Evolutionary conservation across 1,140 invertebrate genomes (phyloP).

Genomic region (Macrotrachela quadricornifera): DNA sequence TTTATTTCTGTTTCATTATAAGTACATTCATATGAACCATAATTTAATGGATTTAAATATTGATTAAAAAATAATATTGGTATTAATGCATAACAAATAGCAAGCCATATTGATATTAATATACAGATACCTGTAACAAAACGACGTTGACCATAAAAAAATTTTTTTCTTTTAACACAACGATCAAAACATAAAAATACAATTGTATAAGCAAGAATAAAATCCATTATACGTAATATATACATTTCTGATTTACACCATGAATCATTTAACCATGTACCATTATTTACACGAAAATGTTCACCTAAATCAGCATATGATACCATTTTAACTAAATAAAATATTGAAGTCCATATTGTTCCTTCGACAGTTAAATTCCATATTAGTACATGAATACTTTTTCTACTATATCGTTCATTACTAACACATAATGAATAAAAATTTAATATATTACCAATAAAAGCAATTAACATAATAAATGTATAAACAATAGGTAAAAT

Average conservation of each 20-base stretch:
- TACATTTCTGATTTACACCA: constrained; percentile 9
- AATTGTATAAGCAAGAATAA: constrained; percentile 6
- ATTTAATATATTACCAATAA: constrained; percentile 4
- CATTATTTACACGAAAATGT: not conserved
- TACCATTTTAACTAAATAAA: not conserved
- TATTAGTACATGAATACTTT: constrained; percentile 5
- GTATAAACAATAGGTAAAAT: constrained; percentile 1
- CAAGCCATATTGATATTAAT: constrained; percentile 3
- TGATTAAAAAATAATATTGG: constrained; percentile 5
- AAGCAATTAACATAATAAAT: not conserved
- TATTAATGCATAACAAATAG: constrained; percentile 2
- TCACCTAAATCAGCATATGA: not conserved
- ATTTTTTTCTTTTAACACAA: not conserved
- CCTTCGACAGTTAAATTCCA: not conserved
- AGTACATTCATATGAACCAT: constrained; percentile 4
- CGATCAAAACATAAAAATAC: constrained; percentile 7
- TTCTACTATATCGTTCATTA: constrained; percentile 4
- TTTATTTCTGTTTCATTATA: not conserved
- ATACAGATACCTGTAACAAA: not conserved
- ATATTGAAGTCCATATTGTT: constrained; percentile 1
- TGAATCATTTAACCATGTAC: not conserved
- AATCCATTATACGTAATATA: constrained; percentile 3
- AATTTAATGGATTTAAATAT: not conserved
- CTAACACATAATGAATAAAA: constrained; percentile 2
- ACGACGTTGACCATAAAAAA: constrained; percentile 1